Base-by-base conservation (phyloP, 2,888 invertebrate genomes). In the Amphimallon solstitiale region DNA sequence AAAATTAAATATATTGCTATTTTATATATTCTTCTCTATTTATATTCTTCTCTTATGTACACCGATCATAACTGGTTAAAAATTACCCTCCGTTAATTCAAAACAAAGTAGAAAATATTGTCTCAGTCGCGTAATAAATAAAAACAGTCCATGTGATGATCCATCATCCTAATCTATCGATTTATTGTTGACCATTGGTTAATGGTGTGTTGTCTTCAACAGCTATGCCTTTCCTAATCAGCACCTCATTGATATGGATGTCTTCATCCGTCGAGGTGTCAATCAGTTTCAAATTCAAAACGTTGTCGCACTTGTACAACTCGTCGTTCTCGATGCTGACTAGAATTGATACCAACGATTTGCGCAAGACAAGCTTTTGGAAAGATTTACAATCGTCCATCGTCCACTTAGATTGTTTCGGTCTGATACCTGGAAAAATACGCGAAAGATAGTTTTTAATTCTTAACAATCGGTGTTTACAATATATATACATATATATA, bases 381-480 rank as follows among this genome's bases (percentile, higher is more conserved):
- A 94, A 94, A 66, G 87, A 83, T 59, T 90, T 82, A 74, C 91
- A 91, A 80, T 92, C 92, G 72, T 90, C 89, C 71, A 90, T 87
- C 0, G 88, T 85, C 91, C 92, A 92, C 80, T 92, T 85, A 17
- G 79, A 79, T 66, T 84, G 80, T 19, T 76, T 81, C 43, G 88
- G 84, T 69, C 82, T 80, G 63, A 88, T 83, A 63, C 85, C 88
- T 88, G 66, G 64, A 63, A 68, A 63, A 60, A 37, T 21, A 23
- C 62, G 46, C 46, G 5, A 54, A 34, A 40, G 29, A 45, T 34
- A 35, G 52, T 1, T 29, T 29, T 46, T 21, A 12, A 49, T 10
- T 52, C 7, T 12, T 34, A 54, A 38, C 2, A 15, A 15, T 56
- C 17, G n/a, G n/a, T n/a, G n/a, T n/a, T n/a, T n/a, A n/a, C n/a